Base-by-base conservation (phyloP, 92 coral and sea anemone species). In the Parazoanthus swiftii region DNA sequence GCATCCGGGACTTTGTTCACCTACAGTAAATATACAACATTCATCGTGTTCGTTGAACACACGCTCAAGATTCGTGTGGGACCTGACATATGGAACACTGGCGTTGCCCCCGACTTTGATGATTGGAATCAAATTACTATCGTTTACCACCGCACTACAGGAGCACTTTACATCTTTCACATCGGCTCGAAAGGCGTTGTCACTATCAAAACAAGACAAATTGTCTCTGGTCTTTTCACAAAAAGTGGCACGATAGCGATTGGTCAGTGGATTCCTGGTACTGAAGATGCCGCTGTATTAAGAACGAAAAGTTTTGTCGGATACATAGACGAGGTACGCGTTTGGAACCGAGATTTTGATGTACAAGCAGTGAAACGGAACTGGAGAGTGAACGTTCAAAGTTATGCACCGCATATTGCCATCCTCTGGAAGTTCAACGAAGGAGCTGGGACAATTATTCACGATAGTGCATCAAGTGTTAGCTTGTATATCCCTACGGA, bases 251-350 rank as follows among this genome's bases (percentile, higher is more conserved):
- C 85, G 48, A 83, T 92, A 11, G 92, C 94, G 3, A 56, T 92
- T 20, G 94, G 92, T 8, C 94, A 92, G 54, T 92, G 94, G 94
- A 90, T 92, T 43, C 92, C 94, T 43, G 92, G 94, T 44, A 72
- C 83, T 74, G 83, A 37, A 26, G 92, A 91, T 79, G 89, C 65
- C 37, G 79, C 88, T 20, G 66, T 88, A 38, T 25, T 82, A 20
- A 35, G 77, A 26, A 81, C 92, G 50, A 80, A 11, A 33, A 92
- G 94, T 15, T 90, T 90, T 79, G 51, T 76, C 11, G 94, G 94
- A 65, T 88, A 90, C 54, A 90, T 92, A 66, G 94, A 92, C 70
- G 94, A 92, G 74, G 90, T 92, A 38, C 92, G 92, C 35, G 86
- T 92, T 21, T 92, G 94, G 94, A 92, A 92, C 71, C 84, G 89